Conservation (phyloP, 2,113 vertebrate genomes). For the Cryptoleucopteryx plumbea region DNA sequence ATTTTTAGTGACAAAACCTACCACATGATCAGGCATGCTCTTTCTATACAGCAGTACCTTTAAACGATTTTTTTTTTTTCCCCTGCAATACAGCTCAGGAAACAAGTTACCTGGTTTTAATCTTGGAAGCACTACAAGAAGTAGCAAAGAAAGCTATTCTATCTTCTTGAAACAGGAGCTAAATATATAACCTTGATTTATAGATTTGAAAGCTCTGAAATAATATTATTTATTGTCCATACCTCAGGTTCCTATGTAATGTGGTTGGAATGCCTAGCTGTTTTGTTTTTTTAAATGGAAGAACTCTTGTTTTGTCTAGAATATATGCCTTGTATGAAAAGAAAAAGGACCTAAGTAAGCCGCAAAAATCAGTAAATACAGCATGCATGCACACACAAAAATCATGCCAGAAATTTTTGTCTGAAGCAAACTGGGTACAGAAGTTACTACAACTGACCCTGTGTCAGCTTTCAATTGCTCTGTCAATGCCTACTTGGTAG, state of each 20-base stretch:
- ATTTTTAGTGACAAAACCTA: background rate
- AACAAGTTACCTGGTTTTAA: background rate
- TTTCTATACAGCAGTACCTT: background rate
- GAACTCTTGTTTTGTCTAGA: background rate
- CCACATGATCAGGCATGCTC: accelerated
- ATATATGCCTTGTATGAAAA: background rate
- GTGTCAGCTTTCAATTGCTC: background rate
- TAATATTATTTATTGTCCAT: background rate
- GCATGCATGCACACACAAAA: background rate
- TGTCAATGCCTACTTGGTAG: background rate
- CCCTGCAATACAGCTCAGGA: background rate
- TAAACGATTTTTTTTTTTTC: background rate
- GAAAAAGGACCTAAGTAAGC: background rate
- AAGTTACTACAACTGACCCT: background rate
- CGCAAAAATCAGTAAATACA: background rate
- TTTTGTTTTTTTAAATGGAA: background rate
- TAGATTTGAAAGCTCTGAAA: background rate
- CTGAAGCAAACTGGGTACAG: background rate
- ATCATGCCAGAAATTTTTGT: background rate
- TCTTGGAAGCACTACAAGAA: background rate
- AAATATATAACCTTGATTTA: background rate
- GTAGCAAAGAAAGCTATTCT: background rate
- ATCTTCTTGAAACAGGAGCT: background rate
- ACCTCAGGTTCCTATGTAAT: background rate
- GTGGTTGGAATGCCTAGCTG: background rate